Conservation (phyloP, 2,113 vertebrate species). For the Tretioscincus oriximinensis region DNA sequence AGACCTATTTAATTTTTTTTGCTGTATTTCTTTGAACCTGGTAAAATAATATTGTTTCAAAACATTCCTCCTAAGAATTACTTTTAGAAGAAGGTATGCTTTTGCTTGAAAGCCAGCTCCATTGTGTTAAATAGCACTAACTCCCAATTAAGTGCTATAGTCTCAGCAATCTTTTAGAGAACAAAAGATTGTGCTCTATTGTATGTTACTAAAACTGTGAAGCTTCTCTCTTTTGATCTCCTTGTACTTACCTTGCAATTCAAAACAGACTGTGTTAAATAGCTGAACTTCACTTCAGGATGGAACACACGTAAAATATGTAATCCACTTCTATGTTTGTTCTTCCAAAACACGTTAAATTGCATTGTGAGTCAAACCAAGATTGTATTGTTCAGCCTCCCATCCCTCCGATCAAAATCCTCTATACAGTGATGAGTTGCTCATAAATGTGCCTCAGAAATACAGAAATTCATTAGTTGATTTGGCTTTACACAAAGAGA, state of each 20-base stretch:
- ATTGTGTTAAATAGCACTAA: background rate
- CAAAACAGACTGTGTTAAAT: too few relatives aligned
- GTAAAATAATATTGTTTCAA: background rate
- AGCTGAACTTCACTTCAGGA: too few relatives aligned
- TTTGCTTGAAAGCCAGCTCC: too few relatives aligned
- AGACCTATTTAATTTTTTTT: background rate
- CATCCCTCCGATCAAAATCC: background rate
- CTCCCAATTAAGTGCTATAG: background rate
- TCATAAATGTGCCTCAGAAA: background rate
- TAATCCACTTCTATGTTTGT: too few relatives aligned
- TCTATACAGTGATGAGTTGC: background rate
- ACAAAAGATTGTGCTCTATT: background rate
- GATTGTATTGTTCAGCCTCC: too few relatives aligned
- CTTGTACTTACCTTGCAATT: too few relatives aligned
- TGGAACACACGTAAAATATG: too few relatives aligned
- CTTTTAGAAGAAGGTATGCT: background rate
- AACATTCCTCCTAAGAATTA: background rate
- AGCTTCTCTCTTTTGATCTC: too few relatives aligned
- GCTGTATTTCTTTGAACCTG: background rate
- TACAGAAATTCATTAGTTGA: background rate
- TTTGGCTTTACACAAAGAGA: background rate
- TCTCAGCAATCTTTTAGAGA: background rate
- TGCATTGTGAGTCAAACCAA: too few relatives aligned
- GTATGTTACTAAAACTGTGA: too few relatives aligned
- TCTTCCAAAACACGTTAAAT: too few relatives aligned